Evolutionary conservation across 2,113 vertebrate species (phyloP), one percentile per base, ranked within the genome.

Genomic region (Nycticryphes semicollaris): DNA sequence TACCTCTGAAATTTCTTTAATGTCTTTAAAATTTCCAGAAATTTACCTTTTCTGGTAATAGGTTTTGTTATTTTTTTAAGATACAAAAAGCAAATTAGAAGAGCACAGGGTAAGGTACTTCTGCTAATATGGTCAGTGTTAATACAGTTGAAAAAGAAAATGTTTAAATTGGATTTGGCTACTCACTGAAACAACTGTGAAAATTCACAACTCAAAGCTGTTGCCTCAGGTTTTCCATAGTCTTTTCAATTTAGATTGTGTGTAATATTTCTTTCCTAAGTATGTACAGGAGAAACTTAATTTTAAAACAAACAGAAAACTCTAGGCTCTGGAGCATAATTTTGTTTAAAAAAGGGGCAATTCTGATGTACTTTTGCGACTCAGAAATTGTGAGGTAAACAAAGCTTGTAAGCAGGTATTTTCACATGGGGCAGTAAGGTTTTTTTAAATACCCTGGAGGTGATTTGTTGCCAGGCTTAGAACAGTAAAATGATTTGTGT

Each of bases 101-200:
- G 84, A 75, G 39, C 48, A 28, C 14, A 14, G 56, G 13, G 17
- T 56, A n/a, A 67, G 45, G 33, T 66, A 37, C 79, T 93, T 69
- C 60, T 93, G 60, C 53, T 60, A 24, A 12, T 35, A 28, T 19
- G 56, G n/a, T 68, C 73, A 45, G 14, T 41, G 31, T 86, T 89
- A 76, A 56, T 64, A 50, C 51, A 63, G 79, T 60, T 78, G 5
- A 4, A 89, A 93, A 87, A 84, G 45, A 33, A 66, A 92, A 82
- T 5, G 2, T 77, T 95, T 92, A 73, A 79, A 82, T 87, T 94
- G 74, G 59, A 74, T 92, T 95, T 93, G 63, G 33, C 89, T 91
- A 45, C 37, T 79, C 18, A 8, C 45, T 94, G 70, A 82, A 84
- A 69, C 83, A 89, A 85, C 84, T 77, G 63, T 60, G 77, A 69